These are phyloP conservation scores for Odontesthes bonariensis DNA, from an alignment of 2,113 vertebrate genomes.

Conservation along the genomic window DNA sequence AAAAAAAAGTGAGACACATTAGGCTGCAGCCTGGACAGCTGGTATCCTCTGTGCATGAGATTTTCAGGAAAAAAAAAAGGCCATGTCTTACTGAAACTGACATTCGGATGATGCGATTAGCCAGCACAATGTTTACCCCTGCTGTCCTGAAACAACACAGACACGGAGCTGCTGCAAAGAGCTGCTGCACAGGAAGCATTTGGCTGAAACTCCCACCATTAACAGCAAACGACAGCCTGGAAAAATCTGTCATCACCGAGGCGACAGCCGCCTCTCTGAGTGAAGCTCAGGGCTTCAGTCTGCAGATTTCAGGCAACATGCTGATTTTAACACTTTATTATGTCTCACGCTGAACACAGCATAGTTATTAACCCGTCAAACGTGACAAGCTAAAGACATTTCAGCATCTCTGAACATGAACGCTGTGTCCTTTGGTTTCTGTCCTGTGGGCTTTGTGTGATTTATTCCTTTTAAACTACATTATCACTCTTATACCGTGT, in stretches of 20 bases:
- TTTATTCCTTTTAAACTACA: too few relatives aligned
- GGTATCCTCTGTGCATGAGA: slow-evolving; percentile 12
- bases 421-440: too few relatives aligned
- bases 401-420: too few relatives aligned
- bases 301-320: neutral
- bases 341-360: too few relatives aligned
- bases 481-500: too few relatives aligned
- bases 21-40: slow-evolving; percentile 5
- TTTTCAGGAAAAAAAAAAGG: slow-evolving; percentile 6
- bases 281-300: neutral
- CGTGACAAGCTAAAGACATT: too few relatives aligned
- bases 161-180: neutral
- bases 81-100: neutral
- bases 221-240: slow-evolving; percentile 3
- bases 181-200: slow-evolving; percentile 24
- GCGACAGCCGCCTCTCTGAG: neutral
- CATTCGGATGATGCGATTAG: slow-evolving; percentile 16
- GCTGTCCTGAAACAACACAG: slow-evolving; percentile 13
- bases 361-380: too few relatives aligned
- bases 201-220: slow-evolving; percentile 42
- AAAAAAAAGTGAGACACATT: too few relatives aligned
- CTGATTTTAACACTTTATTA: too few relatives aligned
- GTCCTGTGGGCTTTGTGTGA: too few relatives aligned
- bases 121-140: slow-evolving; percentile 15
- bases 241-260: neutral